Percentiles rank a stretch among this genome's conserved stretches.
phyloP scores from a whole-genome alignment of 2,113 vertebrate genomes.

The Tachysurus fulvidraco region DNA sequence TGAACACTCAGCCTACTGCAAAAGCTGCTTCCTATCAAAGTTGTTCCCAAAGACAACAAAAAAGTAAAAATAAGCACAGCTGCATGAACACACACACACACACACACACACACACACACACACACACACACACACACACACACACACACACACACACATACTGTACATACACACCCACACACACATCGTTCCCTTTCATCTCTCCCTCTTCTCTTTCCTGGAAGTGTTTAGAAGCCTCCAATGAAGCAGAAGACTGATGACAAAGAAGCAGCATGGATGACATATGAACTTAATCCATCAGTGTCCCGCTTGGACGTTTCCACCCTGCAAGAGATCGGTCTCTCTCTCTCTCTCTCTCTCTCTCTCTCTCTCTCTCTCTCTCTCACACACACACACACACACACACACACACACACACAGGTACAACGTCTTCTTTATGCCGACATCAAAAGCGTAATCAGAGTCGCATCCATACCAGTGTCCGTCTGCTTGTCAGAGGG shows the following conservation, averaged over 20 bases:
- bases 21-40: background rate
- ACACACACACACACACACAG: slow-evolving; percentile 48
- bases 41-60: slow-evolving; percentile 9
- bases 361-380: background rate
- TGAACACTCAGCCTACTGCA: background rate
- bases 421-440: slow-evolving; percentile 61
- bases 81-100: slow-evolving; percentile 14
- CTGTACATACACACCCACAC: no score
- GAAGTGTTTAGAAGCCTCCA: slow-evolving; percentile 52
- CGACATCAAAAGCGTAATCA: slow-evolving; percentile 38
- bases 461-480: slow-evolving; percentile 29
- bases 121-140: slow-evolving; percentile 22
- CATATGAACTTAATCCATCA: slow-evolving; percentile 62
- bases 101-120: slow-evolving; percentile 21
- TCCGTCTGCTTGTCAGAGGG: slow-evolving; percentile 22
- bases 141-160: slow-evolving; percentile 29
- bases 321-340: slow-evolving; percentile 53
- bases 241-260: slow-evolving; percentile 59
- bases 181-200: background rate
- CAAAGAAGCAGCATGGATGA: slow-evolving; percentile 58
- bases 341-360: slow-evolving; percentile 43
- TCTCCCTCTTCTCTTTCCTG: slow-evolving; percentile 15
- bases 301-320: slow-evolving; percentile 51
- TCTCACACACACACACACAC: background rate
- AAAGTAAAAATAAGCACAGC: background rate